These are phyloP conservation scores for Anguilla obscura DNA, from an alignment of 2,797 vertebrate genomes.

Conservation along the genomic window DNA sequence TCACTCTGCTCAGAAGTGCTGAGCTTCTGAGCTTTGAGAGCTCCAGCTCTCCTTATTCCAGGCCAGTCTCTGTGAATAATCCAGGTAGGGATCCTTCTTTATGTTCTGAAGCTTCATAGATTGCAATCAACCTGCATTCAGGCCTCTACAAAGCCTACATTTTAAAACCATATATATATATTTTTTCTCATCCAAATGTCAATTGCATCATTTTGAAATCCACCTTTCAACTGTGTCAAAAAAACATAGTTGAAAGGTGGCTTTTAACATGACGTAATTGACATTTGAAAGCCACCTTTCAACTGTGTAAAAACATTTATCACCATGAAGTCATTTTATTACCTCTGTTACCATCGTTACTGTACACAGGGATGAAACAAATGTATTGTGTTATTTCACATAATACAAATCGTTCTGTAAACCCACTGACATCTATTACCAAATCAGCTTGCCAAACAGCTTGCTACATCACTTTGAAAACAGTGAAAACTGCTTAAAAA, in stretches of 20 bases:
- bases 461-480: neutral
- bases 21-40: neutral
- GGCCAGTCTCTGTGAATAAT: neutral
- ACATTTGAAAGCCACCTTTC: neutral
- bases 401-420: neutral
- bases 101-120: neutral
- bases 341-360: neutral
- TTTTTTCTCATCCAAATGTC: neutral
- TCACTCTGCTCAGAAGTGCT: neutral
- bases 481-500: neutral
- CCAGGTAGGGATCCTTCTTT: constrained; percentile 4
- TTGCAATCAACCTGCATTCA: constrained; percentile 7
- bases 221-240: constrained; percentile 5
- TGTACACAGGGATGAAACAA: neutral
- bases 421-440: neutral
- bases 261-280: neutral
- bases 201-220: neutral
- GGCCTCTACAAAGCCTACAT: neutral
- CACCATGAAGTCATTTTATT: neutral
- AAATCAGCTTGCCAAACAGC: neutral
- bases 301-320: neutral
- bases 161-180: neutral
- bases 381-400: neutral
- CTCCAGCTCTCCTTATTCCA: neutral
- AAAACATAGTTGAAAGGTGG: neutral